A percentile compares a stretch with the other conserved stretches of the same genome.
Conservation (phyloP, 2,113 vertebrate species). For the Panthera uncia region DNA sequence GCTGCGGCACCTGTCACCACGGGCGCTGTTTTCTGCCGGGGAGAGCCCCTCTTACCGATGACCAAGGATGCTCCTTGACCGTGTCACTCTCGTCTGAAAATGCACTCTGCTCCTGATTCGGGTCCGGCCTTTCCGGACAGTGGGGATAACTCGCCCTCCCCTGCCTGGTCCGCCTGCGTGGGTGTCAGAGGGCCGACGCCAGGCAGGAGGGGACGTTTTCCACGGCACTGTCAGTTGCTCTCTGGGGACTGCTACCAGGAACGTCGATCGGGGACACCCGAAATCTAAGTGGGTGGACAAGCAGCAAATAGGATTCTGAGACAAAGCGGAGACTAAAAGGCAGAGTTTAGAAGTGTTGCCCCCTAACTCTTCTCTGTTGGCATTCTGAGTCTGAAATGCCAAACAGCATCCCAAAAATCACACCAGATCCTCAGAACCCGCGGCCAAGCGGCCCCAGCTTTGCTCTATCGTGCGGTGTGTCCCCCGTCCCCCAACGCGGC, state of each 20-base stretch:
- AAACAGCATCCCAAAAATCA: rapidly evolving
- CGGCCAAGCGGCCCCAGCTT: rapidly evolving
- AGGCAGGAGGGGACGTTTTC: no score
- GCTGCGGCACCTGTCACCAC: no score
- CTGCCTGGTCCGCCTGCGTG: rapidly evolving
- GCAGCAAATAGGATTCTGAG: neutral
- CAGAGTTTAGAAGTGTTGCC: neutral
- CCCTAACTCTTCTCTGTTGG: neutral
- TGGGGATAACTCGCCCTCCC: neutral
- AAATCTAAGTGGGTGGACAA: neutral
- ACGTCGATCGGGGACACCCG: neutral
- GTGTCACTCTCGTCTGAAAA: rapidly evolving
- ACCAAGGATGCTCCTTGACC: neutral
- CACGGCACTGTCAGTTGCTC: rapidly evolving
- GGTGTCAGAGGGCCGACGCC: rapidly evolving
- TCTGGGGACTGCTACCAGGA: neutral
- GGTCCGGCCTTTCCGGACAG: neutral
- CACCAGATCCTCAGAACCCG: neutral
- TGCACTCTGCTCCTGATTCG: no score
- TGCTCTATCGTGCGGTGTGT: neutral
- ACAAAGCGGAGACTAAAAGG: neutral
- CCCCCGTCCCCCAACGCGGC: neutral
- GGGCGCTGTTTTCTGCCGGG: neutral
- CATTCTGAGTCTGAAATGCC: neutral
- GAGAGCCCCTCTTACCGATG: rapidly evolving